Conservation (phyloP, 2,113 vertebrate species). For the Paralichthys olivaceus region DNA sequence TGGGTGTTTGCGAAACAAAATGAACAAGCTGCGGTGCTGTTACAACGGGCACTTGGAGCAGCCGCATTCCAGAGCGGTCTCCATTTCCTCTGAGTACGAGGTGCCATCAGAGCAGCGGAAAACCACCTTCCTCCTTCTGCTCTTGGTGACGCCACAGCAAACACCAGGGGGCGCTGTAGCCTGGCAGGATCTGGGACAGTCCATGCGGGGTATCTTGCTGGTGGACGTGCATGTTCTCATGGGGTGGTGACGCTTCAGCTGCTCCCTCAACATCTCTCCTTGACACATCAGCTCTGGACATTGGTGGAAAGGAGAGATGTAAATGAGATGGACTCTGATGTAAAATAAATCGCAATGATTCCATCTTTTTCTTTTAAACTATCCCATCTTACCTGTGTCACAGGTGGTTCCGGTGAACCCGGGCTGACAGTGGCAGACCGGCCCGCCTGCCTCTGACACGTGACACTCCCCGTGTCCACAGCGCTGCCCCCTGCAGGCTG, state of each 20-base stretch:
- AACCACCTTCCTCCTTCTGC: slow-evolving; percentile 89
- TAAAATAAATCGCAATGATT: not conserved
- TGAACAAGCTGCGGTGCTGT: slow-evolving; percentile 43
- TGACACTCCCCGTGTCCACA: slow-evolving; percentile 92
- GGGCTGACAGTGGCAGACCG: slow-evolving; percentile 88
- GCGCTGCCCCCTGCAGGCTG: slow-evolving; percentile 86
- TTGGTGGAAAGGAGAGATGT: not conserved
- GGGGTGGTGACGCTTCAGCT: slow-evolving; percentile 89
- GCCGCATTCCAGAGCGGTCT: slow-evolving; percentile 92
- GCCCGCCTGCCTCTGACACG: slow-evolving; percentile 84
- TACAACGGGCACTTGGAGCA: slow-evolving; percentile 90
- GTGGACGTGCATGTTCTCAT: slow-evolving; percentile 86
- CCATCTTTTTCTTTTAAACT: not conserved
- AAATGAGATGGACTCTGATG: not conserved
- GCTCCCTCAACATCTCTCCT: slow-evolving; percentile 90
- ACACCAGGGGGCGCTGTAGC: slow-evolving; percentile 73
- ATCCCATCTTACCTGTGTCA: slow-evolving; percentile 85
- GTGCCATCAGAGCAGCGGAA: slow-evolving; percentile 93
- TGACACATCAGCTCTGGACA: slow-evolving; percentile 87
- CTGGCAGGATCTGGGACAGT: slow-evolving; percentile 87
- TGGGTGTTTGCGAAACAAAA: slow-evolving; percentile 47
- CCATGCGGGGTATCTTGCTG: slow-evolving; percentile 88
- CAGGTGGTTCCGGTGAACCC: slow-evolving; percentile 88
- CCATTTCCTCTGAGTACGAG: slow-evolving; percentile 94
- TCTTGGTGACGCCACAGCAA: slow-evolving; percentile 92